These are phyloP conservation scores for Aurelia aurita DNA, from an alignment of 30 jellyfish, hydroid and myxozoan species.

Conservation along the genomic window DNA sequence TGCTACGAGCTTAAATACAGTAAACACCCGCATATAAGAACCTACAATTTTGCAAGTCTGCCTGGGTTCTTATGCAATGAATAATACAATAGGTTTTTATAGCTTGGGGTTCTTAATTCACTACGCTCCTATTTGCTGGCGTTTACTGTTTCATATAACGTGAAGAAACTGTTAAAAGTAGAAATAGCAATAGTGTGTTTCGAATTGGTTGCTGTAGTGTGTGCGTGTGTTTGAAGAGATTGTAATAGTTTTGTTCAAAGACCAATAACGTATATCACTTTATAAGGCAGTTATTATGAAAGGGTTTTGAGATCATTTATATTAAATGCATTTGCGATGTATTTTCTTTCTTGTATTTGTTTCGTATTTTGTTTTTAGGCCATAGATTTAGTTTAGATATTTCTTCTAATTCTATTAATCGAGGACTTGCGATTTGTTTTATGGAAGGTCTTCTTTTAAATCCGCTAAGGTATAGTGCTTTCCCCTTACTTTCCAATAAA, in stretches of 20 bases:
- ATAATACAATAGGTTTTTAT: too few relatives aligned
- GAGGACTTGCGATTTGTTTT: background rate
- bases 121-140: too few relatives aligned
- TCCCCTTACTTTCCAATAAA: background rate
- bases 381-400: background rate
- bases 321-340: background rate
- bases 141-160: too few relatives aligned
- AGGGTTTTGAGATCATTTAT: background rate
- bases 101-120: too few relatives aligned
- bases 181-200: too few relatives aligned
- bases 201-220: too few relatives aligned
- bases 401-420: background rate
- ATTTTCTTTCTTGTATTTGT: background rate
- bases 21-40: too few relatives aligned
- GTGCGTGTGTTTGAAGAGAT: background rate
- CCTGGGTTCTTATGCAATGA: too few relatives aligned
- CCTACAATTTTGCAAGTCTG: too few relatives aligned
- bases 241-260: conserved; percentile 14
- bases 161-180: too few relatives aligned
- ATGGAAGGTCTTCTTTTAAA: background rate
- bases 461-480: background rate
- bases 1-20: too few relatives aligned
- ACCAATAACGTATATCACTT: conserved; percentile 1
- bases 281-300: background rate
- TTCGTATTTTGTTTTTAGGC: background rate